Percentiles rank a stretch among this genome's conserved stretches.
These are phyloP conservation scores for Spodoptera littoralis DNA, from an alignment of 2,888 invertebrate species.

Conservation along the genomic window DNA sequence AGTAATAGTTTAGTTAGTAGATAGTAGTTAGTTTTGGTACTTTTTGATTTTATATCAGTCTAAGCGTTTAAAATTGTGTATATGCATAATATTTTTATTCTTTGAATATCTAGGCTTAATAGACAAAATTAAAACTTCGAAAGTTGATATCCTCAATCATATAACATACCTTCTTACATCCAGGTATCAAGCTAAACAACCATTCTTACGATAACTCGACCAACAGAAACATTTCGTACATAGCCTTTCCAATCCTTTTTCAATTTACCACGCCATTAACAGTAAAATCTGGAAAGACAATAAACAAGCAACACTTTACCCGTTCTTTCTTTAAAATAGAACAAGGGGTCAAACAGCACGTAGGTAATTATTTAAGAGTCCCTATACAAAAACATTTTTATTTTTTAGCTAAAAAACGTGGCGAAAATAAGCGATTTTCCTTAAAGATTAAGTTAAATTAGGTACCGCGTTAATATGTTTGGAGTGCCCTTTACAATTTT, in stretches of 20 bases:
- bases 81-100: too few relatives aligned
- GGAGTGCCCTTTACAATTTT: conserved; percentile 53
- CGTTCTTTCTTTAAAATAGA: conserved; percentile 69
- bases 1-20: background rate
- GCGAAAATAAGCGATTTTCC: conserved; percentile 57
- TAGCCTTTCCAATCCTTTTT: background rate
- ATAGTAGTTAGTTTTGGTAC: background rate
- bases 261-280: background rate
- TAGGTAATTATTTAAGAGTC: conserved; percentile 83
- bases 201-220: too few relatives aligned
- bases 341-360: conserved; percentile 80
- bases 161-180: too few relatives aligned
- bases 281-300: conserved; percentile 5
- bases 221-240: background rate
- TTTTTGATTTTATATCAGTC: too few relatives aligned
- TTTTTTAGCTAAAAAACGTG: conserved; percentile 70
- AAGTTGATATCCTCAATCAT: too few relatives aligned
- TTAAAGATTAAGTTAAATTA: conserved; percentile 59
- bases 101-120: too few relatives aligned
- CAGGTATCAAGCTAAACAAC: too few relatives aligned
- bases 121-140: too few relatives aligned
- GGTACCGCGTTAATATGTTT: conserved; percentile 56
- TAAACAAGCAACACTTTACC: conserved; percentile 41
- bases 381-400: conserved; percentile 64
- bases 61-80: too few relatives aligned